Evolutionary conservation across 1,140 invertebrate genomes (phyloP), one percentile per base, ranked within the genome.

Genomic region (Schlechtendalia chinensis): DNA sequence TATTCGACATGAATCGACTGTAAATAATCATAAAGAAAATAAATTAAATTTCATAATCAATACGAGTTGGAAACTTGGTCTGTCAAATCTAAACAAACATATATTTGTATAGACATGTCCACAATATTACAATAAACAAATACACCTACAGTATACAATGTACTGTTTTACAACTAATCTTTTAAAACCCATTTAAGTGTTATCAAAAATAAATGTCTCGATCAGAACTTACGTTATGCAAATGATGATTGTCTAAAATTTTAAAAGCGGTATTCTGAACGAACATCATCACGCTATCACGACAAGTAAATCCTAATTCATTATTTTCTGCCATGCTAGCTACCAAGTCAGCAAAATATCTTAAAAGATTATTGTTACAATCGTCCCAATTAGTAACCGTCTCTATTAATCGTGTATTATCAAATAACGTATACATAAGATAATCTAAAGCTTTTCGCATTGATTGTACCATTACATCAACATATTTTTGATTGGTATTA

Each of bases 381-480:
- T 39, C 32, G 14, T 77, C 16, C 74, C 74, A 77, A 24, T 61
- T 59, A 39, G 16, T 45, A 39, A 77, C 56, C 0, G 56, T 17
- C 5, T 45, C 54, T 17, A 77, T 22, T 24, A 77, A 58, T 77
- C 59, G 22, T 39, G 54, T 59, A 22, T 14, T 16, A 45, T 86
- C 80, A 85, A 81, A 83, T 86, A 82, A 75, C 17, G 45, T 69
- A 50, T 17, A 10, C 4, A 69, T 27, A 24, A 69, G 22, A 50
- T 50, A 12, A 69, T 69, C 67, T 32, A 69, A 69, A 69, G 67
- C 67, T 17, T 24, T 10, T 24, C 47, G 67, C 24, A 69, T 50
- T 24, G 67, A 69, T 4, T 69, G 22, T 69, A 39, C 47, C 67
- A 69, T 50, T 69, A 19, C 24, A 24, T 50, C 29, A 69, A 47